Percentiles rank a stretch among this genome's conserved stretches.
Conservation (phyloP, 2,888 invertebrate genomes). For the Steromphala cineraria region DNA sequence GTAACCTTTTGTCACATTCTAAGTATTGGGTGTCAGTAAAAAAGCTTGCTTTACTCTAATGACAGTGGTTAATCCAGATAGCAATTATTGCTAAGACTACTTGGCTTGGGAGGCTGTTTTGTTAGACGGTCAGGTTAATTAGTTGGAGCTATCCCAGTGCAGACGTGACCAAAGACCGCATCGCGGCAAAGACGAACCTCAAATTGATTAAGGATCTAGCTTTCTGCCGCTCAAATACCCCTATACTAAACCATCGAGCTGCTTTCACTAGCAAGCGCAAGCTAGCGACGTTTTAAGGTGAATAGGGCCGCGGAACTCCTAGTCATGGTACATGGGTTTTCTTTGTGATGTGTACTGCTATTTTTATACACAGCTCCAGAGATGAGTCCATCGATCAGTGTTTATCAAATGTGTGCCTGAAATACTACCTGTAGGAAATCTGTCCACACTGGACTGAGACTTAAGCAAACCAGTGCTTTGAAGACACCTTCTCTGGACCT, state of each 20-base stretch:
- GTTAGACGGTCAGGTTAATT: conserved; percentile 17
- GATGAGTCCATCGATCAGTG: conserved; percentile 18
- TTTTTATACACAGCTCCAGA: conserved; percentile 5
- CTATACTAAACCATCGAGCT: not conserved
- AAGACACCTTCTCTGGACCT: not conserved
- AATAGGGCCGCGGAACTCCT: not conserved
- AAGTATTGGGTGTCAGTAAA: no score
- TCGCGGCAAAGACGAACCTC: not conserved
- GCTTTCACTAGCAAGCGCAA: conserved; percentile 14
- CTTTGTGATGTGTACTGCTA: conserved; percentile 10
- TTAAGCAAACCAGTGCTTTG: not conserved
- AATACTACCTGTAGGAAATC: not conserved
- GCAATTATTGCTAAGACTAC: conserved; percentile 2
- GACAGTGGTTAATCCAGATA: not conserved
- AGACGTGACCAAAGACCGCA: conserved; percentile 11
- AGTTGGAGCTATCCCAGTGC: not conserved
- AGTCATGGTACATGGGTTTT: conserved; percentile 18
- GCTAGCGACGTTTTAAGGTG: not conserved
- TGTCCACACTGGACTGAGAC: not conserved
- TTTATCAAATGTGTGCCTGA: not conserved
- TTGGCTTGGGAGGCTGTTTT: conserved; percentile 10
- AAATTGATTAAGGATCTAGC: conserved; percentile 14
- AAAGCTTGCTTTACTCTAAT: not conserved
- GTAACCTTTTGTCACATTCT: no score
- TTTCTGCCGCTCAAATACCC: conserved; percentile 15